Evolutionary conservation across 2,797 vertebrate genomes (phyloP).

Genomic region (Sebastes minor): DNA sequence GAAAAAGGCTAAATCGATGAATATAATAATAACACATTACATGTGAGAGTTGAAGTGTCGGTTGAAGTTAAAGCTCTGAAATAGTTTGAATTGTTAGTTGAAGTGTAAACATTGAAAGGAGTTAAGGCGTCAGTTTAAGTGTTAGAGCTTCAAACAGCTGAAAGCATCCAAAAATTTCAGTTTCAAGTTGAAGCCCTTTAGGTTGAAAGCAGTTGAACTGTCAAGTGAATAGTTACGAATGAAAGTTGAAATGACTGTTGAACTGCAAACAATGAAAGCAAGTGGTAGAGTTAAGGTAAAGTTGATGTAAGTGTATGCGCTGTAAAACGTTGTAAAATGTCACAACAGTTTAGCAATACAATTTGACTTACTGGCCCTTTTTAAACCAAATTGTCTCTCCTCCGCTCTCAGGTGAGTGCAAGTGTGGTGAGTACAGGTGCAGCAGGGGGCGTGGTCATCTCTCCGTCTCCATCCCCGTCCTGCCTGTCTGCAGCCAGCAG

Average conservation of each 20-base stretch:
- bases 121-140: neutral
- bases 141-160: neutral
- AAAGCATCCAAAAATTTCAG: neutral
- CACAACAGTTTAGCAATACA: neutral
- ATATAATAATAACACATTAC: neutral
- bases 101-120: no score
- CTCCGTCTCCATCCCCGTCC: constrained; percentile 93
- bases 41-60: neutral
- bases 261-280: no score
- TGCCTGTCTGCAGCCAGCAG: constrained; percentile 97
- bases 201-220: no score
- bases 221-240: no score
- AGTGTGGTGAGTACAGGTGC: constrained; percentile 67
- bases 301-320: no score
- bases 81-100: neutral
- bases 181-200: no score
- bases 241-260: no score
- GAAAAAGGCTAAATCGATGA: neutral
- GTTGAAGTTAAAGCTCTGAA: no score
- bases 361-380: neutral
- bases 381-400: neutral
- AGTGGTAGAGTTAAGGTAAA: no score
- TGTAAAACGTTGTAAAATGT: neutral
- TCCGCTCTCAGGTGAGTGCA: constrained; percentile 60
- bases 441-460: constrained; percentile 84